phyloP scores from a whole-genome alignment of 2,888 invertebrate genomes.

The Lymantria dispar region DNA sequence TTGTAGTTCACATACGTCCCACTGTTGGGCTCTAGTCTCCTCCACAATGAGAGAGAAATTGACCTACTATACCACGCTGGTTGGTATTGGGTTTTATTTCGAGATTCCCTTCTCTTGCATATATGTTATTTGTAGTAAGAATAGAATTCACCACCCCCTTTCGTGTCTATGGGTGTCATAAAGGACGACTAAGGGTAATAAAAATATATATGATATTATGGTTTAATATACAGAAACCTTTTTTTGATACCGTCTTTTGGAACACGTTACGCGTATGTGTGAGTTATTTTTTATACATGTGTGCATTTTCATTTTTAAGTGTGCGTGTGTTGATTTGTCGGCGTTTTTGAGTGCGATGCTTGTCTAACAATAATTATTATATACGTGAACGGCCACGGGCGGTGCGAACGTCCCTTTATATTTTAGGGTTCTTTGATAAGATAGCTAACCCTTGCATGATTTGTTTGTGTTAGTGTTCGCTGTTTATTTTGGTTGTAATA shows the following conservation, averaged over 20 bases:
- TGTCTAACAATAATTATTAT: conserved; percentile 79
- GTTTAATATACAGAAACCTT: too few relatives aligned
- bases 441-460: conserved; percentile 29
- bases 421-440: conserved; percentile 35
- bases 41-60: too few relatives aligned
- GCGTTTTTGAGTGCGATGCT: conserved; percentile 72
- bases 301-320: conserved; percentile 10
- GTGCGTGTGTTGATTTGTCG: conserved; percentile 59
- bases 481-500: conserved; percentile 23
- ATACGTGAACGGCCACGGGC: conserved; percentile 74
- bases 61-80: too few relatives aligned
- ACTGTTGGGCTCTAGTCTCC: too few relatives aligned
- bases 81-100: too few relatives aligned
- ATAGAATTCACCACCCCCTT: too few relatives aligned
- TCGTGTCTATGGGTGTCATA: too few relatives aligned
- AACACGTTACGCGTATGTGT: conserved; percentile 3
- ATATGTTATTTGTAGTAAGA: too few relatives aligned
- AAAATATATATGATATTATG: too few relatives aligned
- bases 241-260: background rate
- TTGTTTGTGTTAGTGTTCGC: conserved; percentile 24
- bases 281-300: conserved; percentile 5
- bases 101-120: too few relatives aligned
- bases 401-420: conserved; percentile 34
- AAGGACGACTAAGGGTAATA: too few relatives aligned
- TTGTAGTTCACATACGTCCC: too few relatives aligned